Conservation (phyloP, 2,888 invertebrate species). For the Drosophila diplacantha region DNA sequence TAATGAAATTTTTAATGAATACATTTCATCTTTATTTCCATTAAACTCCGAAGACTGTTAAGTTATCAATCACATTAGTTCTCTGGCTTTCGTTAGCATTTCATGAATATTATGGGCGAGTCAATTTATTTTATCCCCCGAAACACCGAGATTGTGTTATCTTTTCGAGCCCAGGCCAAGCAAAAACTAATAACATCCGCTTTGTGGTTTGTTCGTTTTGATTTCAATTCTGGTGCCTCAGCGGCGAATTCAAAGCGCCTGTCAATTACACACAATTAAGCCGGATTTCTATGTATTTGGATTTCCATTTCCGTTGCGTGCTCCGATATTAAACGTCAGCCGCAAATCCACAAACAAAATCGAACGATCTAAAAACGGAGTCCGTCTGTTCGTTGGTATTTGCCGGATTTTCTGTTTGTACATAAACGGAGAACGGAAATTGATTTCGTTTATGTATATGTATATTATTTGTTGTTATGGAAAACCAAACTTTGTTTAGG, state of each 20-base stretch:
- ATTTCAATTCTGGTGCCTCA: conserved; percentile 37
- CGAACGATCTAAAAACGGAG: conserved; percentile 12
- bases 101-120: background rate
- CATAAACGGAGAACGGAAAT: conserved; percentile 56
- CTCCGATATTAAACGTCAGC: conserved; percentile 39
- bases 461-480: conserved; percentile 57
- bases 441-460: conserved; percentile 54
- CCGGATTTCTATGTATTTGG: conserved; percentile 55
- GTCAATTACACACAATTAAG: conserved; percentile 68
- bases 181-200: conserved; percentile 53
- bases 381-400: background rate
- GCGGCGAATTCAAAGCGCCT: conserved; percentile 43
- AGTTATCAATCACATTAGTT: background rate
- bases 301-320: conserved; percentile 55
- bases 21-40: background rate
- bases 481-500: conserved; percentile 51
- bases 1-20: background rate
- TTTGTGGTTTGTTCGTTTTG: conserved; percentile 49
- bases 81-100: background rate
- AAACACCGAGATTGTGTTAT: background rate
- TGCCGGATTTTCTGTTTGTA: conserved; percentile 27
- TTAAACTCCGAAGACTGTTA: background rate
- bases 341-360: conserved; percentile 39
- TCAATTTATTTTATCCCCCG: background rate
- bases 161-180: conserved; percentile 14